A percentile compares a stretch with the other conserved stretches of the same genome.
phyloP scores from a whole-genome alignment of 2,888 invertebrate species.

The Gryllus longicercus region DNA sequence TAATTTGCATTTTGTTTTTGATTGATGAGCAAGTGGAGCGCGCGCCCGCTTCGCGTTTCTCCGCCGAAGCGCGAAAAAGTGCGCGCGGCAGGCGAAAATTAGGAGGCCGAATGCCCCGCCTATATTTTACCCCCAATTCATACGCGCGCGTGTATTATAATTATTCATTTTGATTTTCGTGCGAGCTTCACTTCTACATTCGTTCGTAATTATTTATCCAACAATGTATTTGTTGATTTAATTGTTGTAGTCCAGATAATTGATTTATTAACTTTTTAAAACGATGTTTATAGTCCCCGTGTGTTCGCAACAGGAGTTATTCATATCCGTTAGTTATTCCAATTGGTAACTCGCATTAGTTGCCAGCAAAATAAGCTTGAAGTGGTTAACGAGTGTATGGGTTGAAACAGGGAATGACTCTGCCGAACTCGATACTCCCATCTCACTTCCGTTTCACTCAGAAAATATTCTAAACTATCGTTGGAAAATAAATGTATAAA shows the following conservation, averaged over 20 bases:
- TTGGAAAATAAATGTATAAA: too few relatives aligned
- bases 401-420: too few relatives aligned
- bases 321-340: background rate
- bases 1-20: constrained; percentile 17
- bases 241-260: constrained; percentile 10
- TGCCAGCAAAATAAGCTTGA: too few relatives aligned
- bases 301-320: background rate
- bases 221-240: constrained; percentile 1
- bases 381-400: too few relatives aligned
- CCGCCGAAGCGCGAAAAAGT: background rate
- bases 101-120: background rate
- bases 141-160: background rate
- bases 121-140: constrained; percentile 4
- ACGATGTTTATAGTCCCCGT: background rate
- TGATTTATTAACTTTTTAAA: background rate
- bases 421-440: too few relatives aligned
- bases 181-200: constrained; percentile 4
- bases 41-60: background rate
- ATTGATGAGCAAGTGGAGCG: constrained; percentile 10
- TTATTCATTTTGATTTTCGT: background rate
- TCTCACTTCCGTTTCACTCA: too few relatives aligned
- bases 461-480: too few relatives aligned
- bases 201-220: background rate
- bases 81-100: constrained; percentile 5
- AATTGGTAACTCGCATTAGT: background rate